Evolutionary conservation across 2,888 invertebrate genomes (phyloP).

Genomic region (Ophion costatus): DNA sequence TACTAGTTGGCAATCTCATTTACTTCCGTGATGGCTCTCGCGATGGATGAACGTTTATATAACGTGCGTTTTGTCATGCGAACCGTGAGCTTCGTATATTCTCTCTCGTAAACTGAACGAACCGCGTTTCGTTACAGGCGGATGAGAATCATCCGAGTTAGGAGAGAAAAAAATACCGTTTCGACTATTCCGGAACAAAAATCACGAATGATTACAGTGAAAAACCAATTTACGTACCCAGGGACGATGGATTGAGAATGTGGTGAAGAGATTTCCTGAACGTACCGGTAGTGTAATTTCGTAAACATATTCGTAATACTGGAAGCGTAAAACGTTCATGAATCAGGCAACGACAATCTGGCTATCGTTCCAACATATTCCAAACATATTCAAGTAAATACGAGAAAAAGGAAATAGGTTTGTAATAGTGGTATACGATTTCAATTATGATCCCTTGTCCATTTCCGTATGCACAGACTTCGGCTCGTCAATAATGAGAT

Average conservation of each 20-base stretch:
- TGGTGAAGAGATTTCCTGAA: background rate
- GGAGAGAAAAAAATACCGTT: background rate
- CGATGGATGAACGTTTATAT: slow-evolving; percentile 55
- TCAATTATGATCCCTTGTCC: background rate
- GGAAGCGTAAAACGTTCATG: too few species aligned
- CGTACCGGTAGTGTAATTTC: background rate
- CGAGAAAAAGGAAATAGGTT: background rate
- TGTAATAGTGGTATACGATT: background rate
- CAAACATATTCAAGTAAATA: background rate
- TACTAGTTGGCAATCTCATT: slow-evolving; percentile 42
- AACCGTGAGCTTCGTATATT: slow-evolving; percentile 32
- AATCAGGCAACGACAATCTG: too few species aligned
- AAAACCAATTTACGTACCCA: background rate
- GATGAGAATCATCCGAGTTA: background rate
- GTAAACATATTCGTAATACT: too few species aligned
- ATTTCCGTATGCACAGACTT: background rate
- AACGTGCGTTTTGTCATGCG: slow-evolving; percentile 48
- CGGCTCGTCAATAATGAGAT: background rate
- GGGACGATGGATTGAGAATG: background rate
- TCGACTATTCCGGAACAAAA: background rate
- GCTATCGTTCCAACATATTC: too few species aligned
- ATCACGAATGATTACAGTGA: background rate
- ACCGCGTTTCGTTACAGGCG: background rate
- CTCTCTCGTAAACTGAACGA: slow-evolving; percentile 16
- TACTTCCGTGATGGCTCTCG: slow-evolving; percentile 43